Evolutionary conservation across 1,140 invertebrate species (phyloP).

Genomic region (Drosophila pachea): DNA sequence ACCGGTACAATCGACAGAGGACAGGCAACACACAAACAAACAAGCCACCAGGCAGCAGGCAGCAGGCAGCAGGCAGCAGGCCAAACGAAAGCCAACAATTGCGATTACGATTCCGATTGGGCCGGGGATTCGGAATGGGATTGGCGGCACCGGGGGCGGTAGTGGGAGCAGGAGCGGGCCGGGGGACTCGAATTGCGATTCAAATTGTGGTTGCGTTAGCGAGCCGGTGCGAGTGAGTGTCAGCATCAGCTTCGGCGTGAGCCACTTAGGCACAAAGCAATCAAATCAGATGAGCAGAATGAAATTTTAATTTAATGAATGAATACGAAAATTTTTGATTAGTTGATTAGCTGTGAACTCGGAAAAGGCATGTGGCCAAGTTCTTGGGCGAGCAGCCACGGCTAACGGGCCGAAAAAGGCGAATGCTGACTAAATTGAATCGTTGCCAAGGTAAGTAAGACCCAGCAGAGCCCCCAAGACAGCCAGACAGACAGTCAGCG

Average conservation of each 20-base stretch:
- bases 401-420: background rate
- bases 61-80: constrained; percentile 30
- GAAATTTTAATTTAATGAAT: constrained; percentile 78
- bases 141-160: background rate
- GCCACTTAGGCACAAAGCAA: constrained; percentile 71
- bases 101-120: constrained; percentile 70
- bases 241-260: constrained; percentile 14
- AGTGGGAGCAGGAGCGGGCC: too few species aligned
- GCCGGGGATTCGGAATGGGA: constrained; percentile 20
- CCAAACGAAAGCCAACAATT: constrained; percentile 61
- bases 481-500: too few species aligned
- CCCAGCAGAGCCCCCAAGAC: background rate
- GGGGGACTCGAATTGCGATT: constrained; percentile 30
- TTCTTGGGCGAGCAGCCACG: background rate
- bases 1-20: constrained; percentile 44
- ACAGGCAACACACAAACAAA: constrained; percentile 55
- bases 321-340: constrained; percentile 70
- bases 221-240: background rate
- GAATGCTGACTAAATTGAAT: constrained; percentile 4
- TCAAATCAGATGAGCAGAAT: constrained; percentile 74
- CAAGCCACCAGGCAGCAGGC: constrained; percentile 31
- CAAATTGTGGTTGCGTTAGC: constrained; percentile 29
- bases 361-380: constrained; percentile 14
- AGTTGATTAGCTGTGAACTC: constrained; percentile 66
- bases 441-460: background rate